These are phyloP conservation scores for Hippolais icterina DNA, from an alignment of 2,113 vertebrate species.

Conservation along the genomic window DNA sequence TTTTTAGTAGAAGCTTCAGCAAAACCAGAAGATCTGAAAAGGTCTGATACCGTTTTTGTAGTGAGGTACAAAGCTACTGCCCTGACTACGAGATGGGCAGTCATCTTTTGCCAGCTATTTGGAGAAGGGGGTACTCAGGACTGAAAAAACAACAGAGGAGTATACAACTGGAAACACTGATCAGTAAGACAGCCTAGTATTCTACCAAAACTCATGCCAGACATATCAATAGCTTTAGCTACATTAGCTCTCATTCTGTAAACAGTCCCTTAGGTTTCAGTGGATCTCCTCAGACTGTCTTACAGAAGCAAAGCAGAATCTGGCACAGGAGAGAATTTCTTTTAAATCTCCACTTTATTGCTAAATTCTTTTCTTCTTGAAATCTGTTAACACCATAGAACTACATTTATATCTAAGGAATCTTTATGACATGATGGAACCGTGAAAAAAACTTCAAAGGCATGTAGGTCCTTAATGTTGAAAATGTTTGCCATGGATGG, in stretches of 20 bases:
- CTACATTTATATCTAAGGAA: not conserved
- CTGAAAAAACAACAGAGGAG: not conserved
- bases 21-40: not conserved
- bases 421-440: not conserved
- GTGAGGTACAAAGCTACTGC: not conserved
- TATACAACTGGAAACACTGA: not conserved
- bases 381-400: not conserved
- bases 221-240: not conserved
- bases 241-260: not conserved
- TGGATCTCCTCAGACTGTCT: not conserved
- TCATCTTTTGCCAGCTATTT: not conserved
- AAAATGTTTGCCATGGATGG: not conserved
- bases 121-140: not conserved
- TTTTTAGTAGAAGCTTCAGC: not conserved
- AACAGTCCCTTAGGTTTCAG: not conserved
- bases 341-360: not conserved
- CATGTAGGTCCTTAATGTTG: not conserved
- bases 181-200: not conserved
- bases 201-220: not conserved
- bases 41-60: not conserved
- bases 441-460: not conserved
- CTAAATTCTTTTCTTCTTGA: not conserved
- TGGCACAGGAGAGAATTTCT: not conserved
- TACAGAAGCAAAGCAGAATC: not conserved
- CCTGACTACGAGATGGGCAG: accelerated